Evolutionary conservation across 2,113 vertebrate species (phyloP), one percentile per base, ranked within the genome.

Genomic region (Rhegmatorhina hoffmannsi): DNA sequence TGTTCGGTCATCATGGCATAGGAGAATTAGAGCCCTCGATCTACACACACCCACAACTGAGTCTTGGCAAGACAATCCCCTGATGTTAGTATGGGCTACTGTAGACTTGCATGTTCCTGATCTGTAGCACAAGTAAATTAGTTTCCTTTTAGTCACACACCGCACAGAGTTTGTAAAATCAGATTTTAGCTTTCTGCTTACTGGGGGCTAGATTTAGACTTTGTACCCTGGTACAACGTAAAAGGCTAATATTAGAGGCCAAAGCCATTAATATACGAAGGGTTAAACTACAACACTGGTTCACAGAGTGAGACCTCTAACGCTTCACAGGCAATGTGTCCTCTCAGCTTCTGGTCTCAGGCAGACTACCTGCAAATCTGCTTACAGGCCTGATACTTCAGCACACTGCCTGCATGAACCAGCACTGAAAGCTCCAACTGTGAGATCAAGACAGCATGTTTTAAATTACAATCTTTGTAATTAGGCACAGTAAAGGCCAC

Each of bases 381-480:
- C 63, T 76, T 43, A 28, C 29, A 79, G 74, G 34, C 49, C 16
- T 69, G 69, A 69, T 56, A 40, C 31, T 58, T 38, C 58, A 67
- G 84, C 40, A 90, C 59, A 31, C 17, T 79, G 66, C 38, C 46
- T 81, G 87, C 40, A 56, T 34, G 36, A 91, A 60, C 14, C n/a
- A 79, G 25, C 52, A 17, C 49, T 34, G 79, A 58, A 66, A 84
- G 29, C 89, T 56, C 66, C 92, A 87, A 40, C 56, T 72, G 86
- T 21, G 74, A 75, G 58, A 81, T 43, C 28, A 89, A 67, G 85
- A 83, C 69, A 60, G 72, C 8, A 5, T 58, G 88, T 50, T 93
- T 83, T 59, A 87, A 92, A 87, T 90, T 76, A 91, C 60, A 34
- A 34, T 6, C 64, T 80, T 38, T 64, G 47, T 90, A 87, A 94